Percentiles rank a stretch among this genome's conserved stretches.
Conservation (phyloP, 2,113 vertebrate genomes). For the Axis porcinus region DNA sequence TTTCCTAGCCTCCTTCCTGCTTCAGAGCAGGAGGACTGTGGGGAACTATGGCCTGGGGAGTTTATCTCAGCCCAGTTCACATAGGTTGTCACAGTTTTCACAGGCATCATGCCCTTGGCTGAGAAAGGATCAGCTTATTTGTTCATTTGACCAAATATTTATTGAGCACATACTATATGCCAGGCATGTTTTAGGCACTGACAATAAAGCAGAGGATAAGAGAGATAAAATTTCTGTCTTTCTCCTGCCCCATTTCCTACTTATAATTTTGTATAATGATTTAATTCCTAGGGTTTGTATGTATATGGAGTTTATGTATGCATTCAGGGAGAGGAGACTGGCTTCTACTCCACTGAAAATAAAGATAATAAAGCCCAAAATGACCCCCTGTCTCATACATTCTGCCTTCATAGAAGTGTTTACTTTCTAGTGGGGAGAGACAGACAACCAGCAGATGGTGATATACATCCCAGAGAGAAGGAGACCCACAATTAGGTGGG, state of each 20-base stretch:
- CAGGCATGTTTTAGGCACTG: neutral
- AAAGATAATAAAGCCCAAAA: neutral
- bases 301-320: neutral
- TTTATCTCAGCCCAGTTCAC: neutral
- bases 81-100: neutral
- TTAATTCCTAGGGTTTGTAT: no score
- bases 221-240: neutral
- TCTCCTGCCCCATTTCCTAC: neutral
- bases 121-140: neutral
- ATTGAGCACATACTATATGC: neutral
- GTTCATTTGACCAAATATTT: neutral
- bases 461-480: accelerated
- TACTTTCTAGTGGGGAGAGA: neutral
- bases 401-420: neutral
- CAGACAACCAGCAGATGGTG: neutral
- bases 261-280: accelerated
- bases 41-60: neutral
- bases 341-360: neutral
- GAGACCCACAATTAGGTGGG: accelerated
- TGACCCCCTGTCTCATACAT: neutral
- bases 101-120: neutral
- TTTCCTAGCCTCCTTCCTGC: neutral
- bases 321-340: neutral
- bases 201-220: neutral
- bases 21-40: neutral